Percentiles rank a stretch among this genome's conserved stretches.
phyloP scores from a whole-genome alignment of 2,888 invertebrate genomes.

The Erebia aethiops region DNA sequence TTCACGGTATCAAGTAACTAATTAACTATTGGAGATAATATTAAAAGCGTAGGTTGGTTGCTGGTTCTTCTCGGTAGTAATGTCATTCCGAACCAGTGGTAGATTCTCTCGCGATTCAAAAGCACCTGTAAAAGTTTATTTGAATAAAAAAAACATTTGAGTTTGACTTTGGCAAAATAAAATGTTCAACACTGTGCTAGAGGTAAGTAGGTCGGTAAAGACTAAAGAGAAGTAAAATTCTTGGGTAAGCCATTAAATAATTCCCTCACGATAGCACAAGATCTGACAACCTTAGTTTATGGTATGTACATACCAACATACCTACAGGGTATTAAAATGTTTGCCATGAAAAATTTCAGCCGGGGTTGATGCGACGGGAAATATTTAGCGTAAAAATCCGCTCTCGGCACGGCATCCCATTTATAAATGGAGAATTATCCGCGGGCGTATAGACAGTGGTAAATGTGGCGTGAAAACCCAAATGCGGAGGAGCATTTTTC shows the following conservation, averaged over 20 bases:
- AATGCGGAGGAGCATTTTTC: constrained; percentile 71
- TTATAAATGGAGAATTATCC: constrained; percentile 76
- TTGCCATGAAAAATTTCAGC: constrained; percentile 33
- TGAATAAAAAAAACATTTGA: no score
- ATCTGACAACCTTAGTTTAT: constrained; percentile 15
- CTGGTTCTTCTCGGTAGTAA: no score
- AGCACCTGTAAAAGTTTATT: no score
- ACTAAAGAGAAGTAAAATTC: not conserved
- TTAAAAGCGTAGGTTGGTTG: no score
- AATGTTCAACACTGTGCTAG: not conserved
- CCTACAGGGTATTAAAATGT: constrained; percentile 31
- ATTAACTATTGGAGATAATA: no score
- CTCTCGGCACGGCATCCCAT: constrained; percentile 67
- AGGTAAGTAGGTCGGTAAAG: not conserved
- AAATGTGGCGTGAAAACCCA: constrained; percentile 77
- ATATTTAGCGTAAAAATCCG: constrained; percentile 57
- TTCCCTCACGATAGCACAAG: not conserved
- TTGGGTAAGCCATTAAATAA: not conserved
- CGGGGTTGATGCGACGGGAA: constrained; percentile 31
- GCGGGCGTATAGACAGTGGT: constrained; percentile 62
- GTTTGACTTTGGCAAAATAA: no score
- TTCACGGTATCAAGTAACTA: no score
- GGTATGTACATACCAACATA: constrained; percentile 17
- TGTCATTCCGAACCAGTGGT: no score
- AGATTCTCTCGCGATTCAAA: no score